Base-by-base conservation (phyloP, 1,140 invertebrate genomes). In the Liolophura sinensis region DNA sequence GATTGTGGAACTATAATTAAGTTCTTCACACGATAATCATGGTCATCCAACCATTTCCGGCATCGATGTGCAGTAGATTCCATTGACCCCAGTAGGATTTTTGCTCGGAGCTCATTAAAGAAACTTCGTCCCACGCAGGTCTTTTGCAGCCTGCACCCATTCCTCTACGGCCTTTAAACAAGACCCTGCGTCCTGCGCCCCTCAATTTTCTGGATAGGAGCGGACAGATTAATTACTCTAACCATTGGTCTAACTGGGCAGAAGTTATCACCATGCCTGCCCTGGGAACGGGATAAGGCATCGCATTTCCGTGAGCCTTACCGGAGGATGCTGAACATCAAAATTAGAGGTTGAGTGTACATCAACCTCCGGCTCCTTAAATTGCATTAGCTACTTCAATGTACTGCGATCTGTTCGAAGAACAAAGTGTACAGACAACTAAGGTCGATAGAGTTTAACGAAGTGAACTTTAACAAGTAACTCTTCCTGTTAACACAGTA, bases 401-500 rank as follows among this genome's bases (percentile, higher is more conserved):
- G 52, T 47, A 15, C 49, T 46, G 20, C 60, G 64, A 27, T 66
- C 64, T 1, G 64, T 66, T 7, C 64, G 3, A 7, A 66, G n/a
- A 1, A 22, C 6, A 50, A 66, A 60, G 18, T n/a, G n/a, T n/a
- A n/a, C 27, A 1, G 15, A 4, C 64, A 56, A 51, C 66, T 67
- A 4, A 83, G 20, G 57, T 48, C 69, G 49, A 51, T 71, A 80
- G 46, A 72, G 64, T 24, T 71, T 63, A 11, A 75, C 40, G 27
- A 71, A 69, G 47, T 47, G 69, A 9, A 79, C 68, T 20, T 76
- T 65, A 27, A 74, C 77, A 12, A 79, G 60, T 25, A 62, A 46
- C 72, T 77, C 78, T 69, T 65, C 27, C 76, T 65, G 0, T 71
- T 77, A 31, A 62, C 68, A 25, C 72, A 73, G 55, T 74, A 78